A percentile compares a stretch with the other conserved stretches of the same genome.
Conservation (phyloP, 2,797 vertebrate species). For the Delichon dasypus region DNA sequence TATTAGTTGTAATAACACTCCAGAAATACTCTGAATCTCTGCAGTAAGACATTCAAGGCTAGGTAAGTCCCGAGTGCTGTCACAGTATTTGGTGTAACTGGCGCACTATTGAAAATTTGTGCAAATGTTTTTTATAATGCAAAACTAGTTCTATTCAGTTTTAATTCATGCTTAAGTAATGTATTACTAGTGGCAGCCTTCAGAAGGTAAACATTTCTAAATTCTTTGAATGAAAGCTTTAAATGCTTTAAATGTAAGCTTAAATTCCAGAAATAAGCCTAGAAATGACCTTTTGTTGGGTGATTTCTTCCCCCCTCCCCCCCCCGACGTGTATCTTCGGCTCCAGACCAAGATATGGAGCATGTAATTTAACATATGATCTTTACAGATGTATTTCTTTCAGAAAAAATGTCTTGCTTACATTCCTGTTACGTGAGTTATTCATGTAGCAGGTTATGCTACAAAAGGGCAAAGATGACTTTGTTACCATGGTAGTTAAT, state of each 20-base stretch:
- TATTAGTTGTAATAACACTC: background rate
- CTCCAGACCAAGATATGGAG: rapidly evolving
- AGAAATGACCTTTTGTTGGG: background rate
- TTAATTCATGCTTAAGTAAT: background rate
- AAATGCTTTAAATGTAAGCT: background rate
- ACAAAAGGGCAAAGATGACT: background rate
- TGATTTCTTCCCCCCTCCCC: rapidly evolving
- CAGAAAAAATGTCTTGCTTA: background rate
- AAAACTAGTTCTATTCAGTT: background rate
- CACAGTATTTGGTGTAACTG: background rate
- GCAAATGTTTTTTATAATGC: background rate
- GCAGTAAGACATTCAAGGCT: background rate
- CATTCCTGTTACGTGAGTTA: background rate
- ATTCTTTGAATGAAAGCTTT: background rate
- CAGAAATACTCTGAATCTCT: background rate
- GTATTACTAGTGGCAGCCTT: background rate
- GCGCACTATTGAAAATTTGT: background rate
- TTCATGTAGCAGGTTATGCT: background rate
- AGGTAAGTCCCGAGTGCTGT: background rate
- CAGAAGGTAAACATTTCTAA: background rate
- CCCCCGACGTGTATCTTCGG: background rate
- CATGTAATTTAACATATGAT: background rate
- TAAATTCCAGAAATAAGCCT: background rate
- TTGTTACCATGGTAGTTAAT: rapidly evolving
- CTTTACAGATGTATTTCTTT: background rate